phyloP scores from a whole-genome alignment of 2,888 invertebrate genomes.

The Creontiades dilutus region DNA sequence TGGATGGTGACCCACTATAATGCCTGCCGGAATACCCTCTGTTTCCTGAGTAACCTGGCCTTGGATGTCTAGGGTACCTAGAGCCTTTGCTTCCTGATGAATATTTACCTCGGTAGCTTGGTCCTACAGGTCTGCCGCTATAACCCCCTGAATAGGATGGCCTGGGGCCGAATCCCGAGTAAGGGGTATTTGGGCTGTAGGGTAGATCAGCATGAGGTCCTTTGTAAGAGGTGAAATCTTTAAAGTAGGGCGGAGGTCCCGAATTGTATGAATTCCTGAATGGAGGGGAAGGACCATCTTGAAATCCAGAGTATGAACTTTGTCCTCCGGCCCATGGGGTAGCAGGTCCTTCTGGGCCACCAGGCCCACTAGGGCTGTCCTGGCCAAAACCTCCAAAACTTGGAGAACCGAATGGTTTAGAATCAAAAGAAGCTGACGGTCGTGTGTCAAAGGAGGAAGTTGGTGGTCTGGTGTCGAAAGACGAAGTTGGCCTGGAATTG shows the following conservation, averaged over 20 bases:
- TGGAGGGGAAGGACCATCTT: not conserved
- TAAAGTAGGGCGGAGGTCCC: constrained; percentile 45
- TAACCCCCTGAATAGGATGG: not conserved
- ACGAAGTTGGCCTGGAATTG: constrained; percentile 32
- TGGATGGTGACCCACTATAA: not conserved
- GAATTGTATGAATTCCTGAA: constrained; percentile 20
- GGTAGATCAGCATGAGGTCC: constrained; percentile 52
- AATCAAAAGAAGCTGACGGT: not conserved
- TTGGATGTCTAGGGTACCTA: constrained; percentile 59
- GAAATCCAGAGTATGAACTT: constrained; percentile 14
- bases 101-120: constrained; percentile 47
- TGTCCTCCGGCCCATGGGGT: not conserved
- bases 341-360: constrained; percentile 16
- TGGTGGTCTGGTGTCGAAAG: constrained; percentile 8
- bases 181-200: constrained; percentile 55
- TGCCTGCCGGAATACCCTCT: constrained; percentile 47
- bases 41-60: constrained; percentile 43
- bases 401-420: not conserved
- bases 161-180: constrained; percentile 3
- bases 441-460: constrained; percentile 12
- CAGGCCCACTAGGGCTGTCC: not conserved
- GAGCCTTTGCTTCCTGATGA: constrained; percentile 35
- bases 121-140: not conserved
- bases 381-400: constrained; percentile 45
- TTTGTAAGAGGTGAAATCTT: constrained; percentile 65